Percentiles rank a stretch among this genome's conserved stretches.
Evolutionary conservation across 2,113 vertebrate genomes (phyloP).

Genomic region (Onychostruthus taczanowskii): DNA sequence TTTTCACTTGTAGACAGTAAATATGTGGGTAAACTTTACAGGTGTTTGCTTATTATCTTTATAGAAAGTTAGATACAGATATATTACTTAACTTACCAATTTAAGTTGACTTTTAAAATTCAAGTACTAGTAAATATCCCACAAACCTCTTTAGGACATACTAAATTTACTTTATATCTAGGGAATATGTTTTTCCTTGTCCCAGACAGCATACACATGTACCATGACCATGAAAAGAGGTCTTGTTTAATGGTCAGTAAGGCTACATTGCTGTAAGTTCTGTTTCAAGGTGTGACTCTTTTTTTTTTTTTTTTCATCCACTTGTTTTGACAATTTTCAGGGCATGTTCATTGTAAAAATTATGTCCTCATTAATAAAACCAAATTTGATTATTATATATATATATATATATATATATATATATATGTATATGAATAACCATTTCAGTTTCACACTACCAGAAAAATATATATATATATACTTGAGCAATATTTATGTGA

Average conservation of each 20-base stretch:
- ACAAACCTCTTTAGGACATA: background rate
- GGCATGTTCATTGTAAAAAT: background rate
- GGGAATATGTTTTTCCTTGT: background rate
- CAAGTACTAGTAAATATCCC: background rate
- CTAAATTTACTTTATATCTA: background rate
- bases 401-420: background rate
- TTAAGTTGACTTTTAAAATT: background rate
- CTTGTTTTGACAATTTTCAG: background rate
- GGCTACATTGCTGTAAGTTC: background rate
- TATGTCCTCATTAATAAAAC: background rate
- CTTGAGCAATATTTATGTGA: background rate
- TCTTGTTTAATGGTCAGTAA: background rate
- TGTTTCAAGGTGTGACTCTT: background rate
- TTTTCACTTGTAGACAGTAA: background rate
- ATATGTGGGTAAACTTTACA: background rate
- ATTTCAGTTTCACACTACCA: background rate
- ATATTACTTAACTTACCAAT: background rate
- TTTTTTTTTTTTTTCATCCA: accelerated
- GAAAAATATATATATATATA: background rate
- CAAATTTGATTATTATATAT: background rate
- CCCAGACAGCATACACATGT: background rate
- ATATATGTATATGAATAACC: background rate
- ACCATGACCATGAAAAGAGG: background rate
- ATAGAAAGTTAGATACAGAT: background rate
- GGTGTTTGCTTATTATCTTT: background rate